A percentile compares a stretch with the other conserved stretches of the same genome.
Evolutionary conservation across 64 coral and sea anemone genomes (phyloP).

Genomic region (Montipora foliosa): DNA sequence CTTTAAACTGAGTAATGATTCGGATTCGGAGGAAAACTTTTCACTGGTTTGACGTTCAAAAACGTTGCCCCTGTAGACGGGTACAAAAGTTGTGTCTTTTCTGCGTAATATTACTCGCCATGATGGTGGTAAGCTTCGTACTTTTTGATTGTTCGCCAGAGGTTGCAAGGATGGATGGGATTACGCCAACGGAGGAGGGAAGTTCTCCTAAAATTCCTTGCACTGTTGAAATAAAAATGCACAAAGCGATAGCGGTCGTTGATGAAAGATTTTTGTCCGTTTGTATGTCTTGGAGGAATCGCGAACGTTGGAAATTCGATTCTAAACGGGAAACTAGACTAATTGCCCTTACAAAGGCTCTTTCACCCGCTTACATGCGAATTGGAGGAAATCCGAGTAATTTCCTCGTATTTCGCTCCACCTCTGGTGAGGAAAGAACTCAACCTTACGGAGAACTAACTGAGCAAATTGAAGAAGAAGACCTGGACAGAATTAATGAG

Average conservation of each 20-base stretch:
- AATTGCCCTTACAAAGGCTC: conserved; percentile 39
- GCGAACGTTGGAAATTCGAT: not conserved
- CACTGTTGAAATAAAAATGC: not conserved
- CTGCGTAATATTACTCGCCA: not conserved
- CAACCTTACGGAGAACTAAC: not conserved
- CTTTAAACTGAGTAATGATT: too few relatives aligned
- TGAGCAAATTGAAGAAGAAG: conserved; percentile 21
- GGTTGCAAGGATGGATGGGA: not conserved
- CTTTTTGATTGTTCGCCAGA: not conserved
- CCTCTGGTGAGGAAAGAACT: not conserved
- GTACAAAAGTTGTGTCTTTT: not conserved
- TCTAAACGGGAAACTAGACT: not conserved
- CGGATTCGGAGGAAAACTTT: too few relatives aligned
- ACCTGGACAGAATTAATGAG: conserved; percentile 63
- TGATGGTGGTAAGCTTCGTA: not conserved
- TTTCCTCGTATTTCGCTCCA: conserved; percentile 27
- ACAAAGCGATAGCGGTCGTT: not conserved
- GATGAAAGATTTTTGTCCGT: conserved; percentile 5
- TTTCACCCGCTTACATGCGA: conserved; percentile 70
- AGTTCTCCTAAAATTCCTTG: not conserved
- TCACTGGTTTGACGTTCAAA: too few relatives aligned
- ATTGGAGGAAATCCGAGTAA: conserved; percentile 66
- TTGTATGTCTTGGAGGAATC: not conserved
- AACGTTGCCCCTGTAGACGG: not conserved
- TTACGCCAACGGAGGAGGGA: not conserved